Percentiles rank a stretch among this genome's conserved stretches.
phyloP scores from a whole-genome alignment of 2,797 vertebrate genomes.

The Anas flavirostris region DNA sequence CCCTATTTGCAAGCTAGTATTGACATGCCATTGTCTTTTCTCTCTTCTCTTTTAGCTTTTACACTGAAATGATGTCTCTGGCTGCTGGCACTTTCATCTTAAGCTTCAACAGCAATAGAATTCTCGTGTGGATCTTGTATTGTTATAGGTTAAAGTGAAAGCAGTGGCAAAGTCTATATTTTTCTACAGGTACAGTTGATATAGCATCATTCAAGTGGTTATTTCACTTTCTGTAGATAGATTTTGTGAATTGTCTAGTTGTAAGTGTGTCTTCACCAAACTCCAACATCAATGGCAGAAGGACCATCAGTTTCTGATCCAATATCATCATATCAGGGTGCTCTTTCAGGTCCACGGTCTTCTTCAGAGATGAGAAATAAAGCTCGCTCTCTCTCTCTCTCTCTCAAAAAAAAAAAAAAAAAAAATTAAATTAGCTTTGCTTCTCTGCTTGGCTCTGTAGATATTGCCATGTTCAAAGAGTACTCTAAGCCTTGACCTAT shows the following conservation, averaged over 20 bases:
- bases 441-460: background rate
- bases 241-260: background rate
- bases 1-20: background rate
- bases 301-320: background rate
- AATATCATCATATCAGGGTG: fast-evolving
- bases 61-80: background rate
- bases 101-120: background rate
- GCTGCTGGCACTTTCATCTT: background rate
- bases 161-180: background rate
- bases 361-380: background rate
- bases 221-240: background rate
- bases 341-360: background rate
- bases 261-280: background rate
- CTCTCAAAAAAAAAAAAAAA: too few species aligned
- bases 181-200: background rate
- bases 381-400: background rate
- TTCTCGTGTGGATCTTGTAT: background rate
- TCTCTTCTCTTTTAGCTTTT: background rate
- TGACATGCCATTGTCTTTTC: background rate
- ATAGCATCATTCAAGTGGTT: background rate
- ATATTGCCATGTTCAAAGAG: fast-evolving
- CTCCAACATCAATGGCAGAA: background rate
- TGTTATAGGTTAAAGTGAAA: background rate
- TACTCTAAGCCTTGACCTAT: background rate
- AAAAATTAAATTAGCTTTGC: background rate